Base-by-base conservation (phyloP, 2,888 invertebrate genomes). In the Bombylius discolor region DNA sequence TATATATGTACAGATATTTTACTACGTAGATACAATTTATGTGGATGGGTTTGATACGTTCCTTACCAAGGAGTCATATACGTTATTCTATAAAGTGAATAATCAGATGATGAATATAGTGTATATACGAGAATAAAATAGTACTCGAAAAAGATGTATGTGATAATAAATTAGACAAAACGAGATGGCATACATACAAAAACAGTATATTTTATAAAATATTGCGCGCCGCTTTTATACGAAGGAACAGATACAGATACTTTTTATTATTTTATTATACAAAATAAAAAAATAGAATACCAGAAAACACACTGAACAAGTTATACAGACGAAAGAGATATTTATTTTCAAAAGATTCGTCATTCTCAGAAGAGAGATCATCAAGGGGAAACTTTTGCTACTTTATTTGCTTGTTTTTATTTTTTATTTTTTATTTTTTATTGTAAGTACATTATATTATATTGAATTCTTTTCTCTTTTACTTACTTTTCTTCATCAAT, bases 121-220 rank as follows among this genome's bases (percentile, higher is more conserved):
- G 11, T 57, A 53, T 57, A 53, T 53, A 52, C 53, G 59, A 53
- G 53, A 56, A 56, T 56, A 58, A 59, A 58, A 59, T 59, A 57
- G 52, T 56, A 51, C 54, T 55, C 55, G 59, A 57, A 58, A 58
- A 61, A 60, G 60, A 60, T 55, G 53, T 57, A 60, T 60, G 59
- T 56, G 55, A 52, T 54, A 55, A 60, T 60, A 62, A 59, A 62
- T 61, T 60, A 59, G 61, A 57, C 57, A 54, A 56, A 62, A 61
- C 56, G 62, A 61, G 62, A 62, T 57, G 57, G 58, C 57, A 58
- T 55, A 57, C 58, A 54, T 56, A 59, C 55, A 14, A 44, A 9
- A 12, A 7, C n/a, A 5, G 6, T 55, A 23, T 23, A 47, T 50
- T 47, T 33, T 47, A 51, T 55, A 55, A 55, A 50, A 55, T 51